Evolutionary conservation across 2,113 vertebrate species (phyloP).

Genomic region (Nycticebus coucang): DNA sequence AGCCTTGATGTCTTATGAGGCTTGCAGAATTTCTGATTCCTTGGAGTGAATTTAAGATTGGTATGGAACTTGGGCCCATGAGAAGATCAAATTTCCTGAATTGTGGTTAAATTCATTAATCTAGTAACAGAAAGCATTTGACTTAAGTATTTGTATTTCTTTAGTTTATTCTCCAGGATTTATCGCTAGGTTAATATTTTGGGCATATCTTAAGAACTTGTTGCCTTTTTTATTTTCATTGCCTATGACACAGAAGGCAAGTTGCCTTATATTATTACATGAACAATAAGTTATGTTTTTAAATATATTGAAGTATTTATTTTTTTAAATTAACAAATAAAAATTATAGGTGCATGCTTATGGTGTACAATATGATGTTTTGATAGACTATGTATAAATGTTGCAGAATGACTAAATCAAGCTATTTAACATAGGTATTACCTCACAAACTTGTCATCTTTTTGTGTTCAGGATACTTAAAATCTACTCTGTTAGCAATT

Average conservation of each 20-base stretch:
- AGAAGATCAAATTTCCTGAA: neutral
- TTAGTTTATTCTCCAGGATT: slow-evolving; percentile 28
- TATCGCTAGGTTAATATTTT: neutral
- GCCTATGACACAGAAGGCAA: no score
- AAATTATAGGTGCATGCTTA: neutral
- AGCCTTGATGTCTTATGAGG: neutral
- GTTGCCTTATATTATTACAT: neutral
- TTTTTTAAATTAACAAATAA: neutral
- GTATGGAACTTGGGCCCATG: no score
- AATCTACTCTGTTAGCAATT: neutral
- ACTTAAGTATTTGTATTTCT: neutral
- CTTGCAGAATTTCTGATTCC: neutral
- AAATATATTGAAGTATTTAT: neutral
- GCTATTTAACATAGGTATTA: neutral
- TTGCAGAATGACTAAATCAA: neutral
- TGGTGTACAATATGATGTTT: neutral
- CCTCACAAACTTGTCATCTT: neutral
- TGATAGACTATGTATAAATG: neutral
- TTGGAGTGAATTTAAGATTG: neutral
- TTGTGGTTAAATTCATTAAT: neutral
- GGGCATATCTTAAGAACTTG: neutral
- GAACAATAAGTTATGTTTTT: neutral
- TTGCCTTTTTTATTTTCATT: neutral
- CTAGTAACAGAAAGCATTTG: neutral
- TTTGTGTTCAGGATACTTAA: neutral